A percentile compares a stretch with the other conserved stretches of the same genome.
These are phyloP conservation scores for Notodonta ziczac DNA, from an alignment of 2,888 invertebrate species.

Conservation along the genomic window DNA sequence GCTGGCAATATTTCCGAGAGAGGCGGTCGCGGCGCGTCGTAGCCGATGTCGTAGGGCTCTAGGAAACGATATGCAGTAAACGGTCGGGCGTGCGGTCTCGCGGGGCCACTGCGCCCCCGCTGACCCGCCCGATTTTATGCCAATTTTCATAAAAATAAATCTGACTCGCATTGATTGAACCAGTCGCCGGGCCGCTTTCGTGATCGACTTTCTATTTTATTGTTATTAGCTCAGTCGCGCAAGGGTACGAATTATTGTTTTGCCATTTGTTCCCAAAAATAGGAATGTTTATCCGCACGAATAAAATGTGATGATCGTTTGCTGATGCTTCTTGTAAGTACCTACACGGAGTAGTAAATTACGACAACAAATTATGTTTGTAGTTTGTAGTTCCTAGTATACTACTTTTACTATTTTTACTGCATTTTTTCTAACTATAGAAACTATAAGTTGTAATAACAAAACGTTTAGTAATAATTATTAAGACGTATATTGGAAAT, in stretches of 20 bases:
- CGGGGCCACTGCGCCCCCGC: constrained; percentile 74
- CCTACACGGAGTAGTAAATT: no score
- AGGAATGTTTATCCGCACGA: constrained; percentile 47
- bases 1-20: constrained; percentile 80
- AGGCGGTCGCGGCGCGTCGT: constrained; percentile 19
- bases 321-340: not conserved
- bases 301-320: constrained; percentile 3
- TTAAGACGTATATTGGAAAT: no score
- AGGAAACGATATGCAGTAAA: constrained; percentile 85
- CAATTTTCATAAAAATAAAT: constrained; percentile 85
- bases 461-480: no score
- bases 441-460: no score
- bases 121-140: constrained; percentile 83
- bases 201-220: constrained; percentile 83
- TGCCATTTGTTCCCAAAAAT: constrained; percentile 79
- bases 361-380: no score
- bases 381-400: no score
- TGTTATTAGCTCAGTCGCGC: constrained; percentile 80
- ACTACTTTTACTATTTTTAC: no score
- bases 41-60: constrained; percentile 49
- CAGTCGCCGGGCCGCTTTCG: constrained; percentile 76
- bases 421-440: no score
- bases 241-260: constrained; percentile 84
- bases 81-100: constrained; percentile 82
- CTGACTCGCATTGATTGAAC: constrained; percentile 83